These are phyloP conservation scores for Eciton burchellii DNA, from an alignment of 1,140 invertebrate species.

Conservation along the genomic window DNA sequence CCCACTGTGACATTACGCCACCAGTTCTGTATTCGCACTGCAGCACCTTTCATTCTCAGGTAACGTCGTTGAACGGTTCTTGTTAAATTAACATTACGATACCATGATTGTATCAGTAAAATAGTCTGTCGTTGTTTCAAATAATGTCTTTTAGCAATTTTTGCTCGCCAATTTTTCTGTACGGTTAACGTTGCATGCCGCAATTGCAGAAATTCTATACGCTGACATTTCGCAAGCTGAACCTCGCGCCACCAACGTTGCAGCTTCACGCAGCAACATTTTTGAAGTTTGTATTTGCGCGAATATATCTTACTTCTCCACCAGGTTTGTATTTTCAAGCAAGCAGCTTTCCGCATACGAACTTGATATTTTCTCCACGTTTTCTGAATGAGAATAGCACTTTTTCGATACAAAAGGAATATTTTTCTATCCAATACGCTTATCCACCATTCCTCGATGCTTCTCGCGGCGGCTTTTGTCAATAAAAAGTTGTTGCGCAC, in stretches of 20 bases:
- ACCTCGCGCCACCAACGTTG: slow-evolving; percentile 27
- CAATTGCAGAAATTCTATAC: slow-evolving; percentile 33
- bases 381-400: slow-evolving; percentile 72
- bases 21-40: slow-evolving; percentile 80
- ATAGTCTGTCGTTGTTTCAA: slow-evolving; percentile 60
- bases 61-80: slow-evolving; percentile 73
- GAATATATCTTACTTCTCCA: slow-evolving; percentile 62
- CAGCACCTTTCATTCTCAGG: slow-evolving; percentile 73
- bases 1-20: slow-evolving; percentile 79
- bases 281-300: slow-evolving; percentile 19
- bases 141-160: slow-evolving; percentile 52
- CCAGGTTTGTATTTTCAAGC: slow-evolving; percentile 74
- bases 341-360: slow-evolving; percentile 43
- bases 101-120: slow-evolving; percentile 74
- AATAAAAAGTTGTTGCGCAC: slow-evolving; percentile 81
- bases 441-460: slow-evolving; percentile 75
- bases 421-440: slow-evolving; percentile 60
- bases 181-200: slow-evolving; percentile 65
- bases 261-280: slow-evolving; percentile 18
- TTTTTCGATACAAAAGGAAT: slow-evolving; percentile 59
- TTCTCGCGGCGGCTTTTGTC: slow-evolving; percentile 72
- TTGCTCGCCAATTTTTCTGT: slow-evolving; percentile 77
- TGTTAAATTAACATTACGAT: slow-evolving; percentile 47
- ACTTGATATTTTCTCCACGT: slow-evolving; percentile 68
- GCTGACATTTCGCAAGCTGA: neutral